Base-by-base conservation (phyloP, 92 coral and sea anemone genomes). In the Palythoa heliodiscus region DNA sequence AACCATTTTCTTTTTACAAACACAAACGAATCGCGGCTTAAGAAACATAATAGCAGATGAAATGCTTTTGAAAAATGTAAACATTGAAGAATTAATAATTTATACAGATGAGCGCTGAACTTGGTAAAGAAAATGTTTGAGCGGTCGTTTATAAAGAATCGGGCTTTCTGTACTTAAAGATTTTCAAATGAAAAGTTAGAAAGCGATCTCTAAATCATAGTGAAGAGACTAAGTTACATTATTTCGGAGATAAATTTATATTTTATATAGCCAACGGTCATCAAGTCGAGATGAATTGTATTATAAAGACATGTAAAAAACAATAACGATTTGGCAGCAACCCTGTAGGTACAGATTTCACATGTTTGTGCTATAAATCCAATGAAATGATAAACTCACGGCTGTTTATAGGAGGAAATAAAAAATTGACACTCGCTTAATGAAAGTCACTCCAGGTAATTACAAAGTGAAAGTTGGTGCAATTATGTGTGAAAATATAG, bases 31-130 rank as follows among this genome's bases (percentile, higher is more conserved):
- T 76, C 43, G 4, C 11, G 73, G 84, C 84, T 80, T 80, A 66
- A 68, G 84, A 25, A 68, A 64, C 66, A 80, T 64, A 80, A 80
- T 20, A 64, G 84, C 74, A 48, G 35, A 80, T 48, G 63, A 80
- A 47, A 66, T 66, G 70, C n/a, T 24, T 37, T 35, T 23, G 60
- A 75, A 47, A 43, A 64, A 67, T 80, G 84, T 80, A 66, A 80
- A 80, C 74, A 80, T 64, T 52, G 58, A 43, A 40, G 72, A 66
- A 61, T 64, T 39, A 63, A 61, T 64, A 63, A 63, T 66, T 63
- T 35, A 60, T 40, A 78, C 3, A 55, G 66, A 37, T 12, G 14
- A 16, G 11, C 8, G 37, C 1, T 50, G 40, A n/a, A 8, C 37
- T n/a, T 52, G 80, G 37, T 67, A 7, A 20, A 25, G 22, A 52